These are phyloP conservation scores for Acanthisitta chloris DNA, from an alignment of 2,113 vertebrate genomes.

Conservation along the genomic window DNA sequence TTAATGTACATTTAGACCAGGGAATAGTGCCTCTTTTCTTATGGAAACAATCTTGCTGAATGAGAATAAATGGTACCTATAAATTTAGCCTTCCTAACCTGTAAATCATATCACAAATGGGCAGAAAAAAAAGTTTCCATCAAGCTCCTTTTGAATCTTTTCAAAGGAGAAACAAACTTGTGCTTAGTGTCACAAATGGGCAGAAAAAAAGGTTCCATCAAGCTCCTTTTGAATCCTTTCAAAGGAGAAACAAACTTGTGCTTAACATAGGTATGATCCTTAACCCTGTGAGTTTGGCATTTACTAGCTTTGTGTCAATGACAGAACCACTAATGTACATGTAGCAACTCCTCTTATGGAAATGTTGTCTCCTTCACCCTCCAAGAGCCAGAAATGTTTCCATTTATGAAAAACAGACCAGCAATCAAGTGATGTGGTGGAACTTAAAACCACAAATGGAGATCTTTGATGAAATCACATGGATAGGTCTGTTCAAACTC, in stretches of 20 bases:
- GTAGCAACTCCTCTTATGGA: neutral
- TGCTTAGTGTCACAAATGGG: neutral
- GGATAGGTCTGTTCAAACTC: neutral
- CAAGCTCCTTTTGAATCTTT: neutral
- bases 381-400: slow-evolving; percentile 5
- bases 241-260: neutral
- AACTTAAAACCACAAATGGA: neutral
- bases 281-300: neutral
- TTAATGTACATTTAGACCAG: neutral
- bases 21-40: neutral
- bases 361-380: neutral
- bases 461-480: neutral
- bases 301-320: neutral
- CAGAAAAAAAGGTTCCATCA: neutral
- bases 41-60: neutral
- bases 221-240: neutral
- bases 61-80: neutral
- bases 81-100: neutral
- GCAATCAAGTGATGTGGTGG: neutral
- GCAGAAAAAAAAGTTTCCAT: slow-evolving; percentile 4
- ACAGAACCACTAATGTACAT: slow-evolving; percentile 16
- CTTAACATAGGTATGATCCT: neutral
- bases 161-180: neutral
- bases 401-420: slow-evolving; percentile 16
- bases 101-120: neutral